Base-by-base conservation (phyloP, 1,140 invertebrate species). In the Helicorthomorpha holstii region DNA sequence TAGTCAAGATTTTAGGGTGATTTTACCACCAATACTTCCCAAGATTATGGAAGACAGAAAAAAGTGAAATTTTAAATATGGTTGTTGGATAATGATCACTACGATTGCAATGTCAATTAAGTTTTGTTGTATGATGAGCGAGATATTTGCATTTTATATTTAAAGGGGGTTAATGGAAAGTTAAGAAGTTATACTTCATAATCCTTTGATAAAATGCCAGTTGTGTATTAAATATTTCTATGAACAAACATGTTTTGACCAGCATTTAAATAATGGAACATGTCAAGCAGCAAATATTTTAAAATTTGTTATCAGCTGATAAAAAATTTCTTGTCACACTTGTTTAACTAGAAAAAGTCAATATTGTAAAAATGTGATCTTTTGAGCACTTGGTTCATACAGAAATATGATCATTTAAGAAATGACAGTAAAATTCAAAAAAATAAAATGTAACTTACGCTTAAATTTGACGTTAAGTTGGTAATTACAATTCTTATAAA, bases 301-400 rank as follows among this genome's bases (percentile, higher is more conserved):
- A 34, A 34, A 34, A 34, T 34, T 34, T 34, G 29, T 34, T 34
- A 34, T 34, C 29, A 34, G 16, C 29, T 34, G 29, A 34, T 7
- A 34, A 16, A 34, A 34, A 34, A 34, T 7, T 34, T 67, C 50
- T 64, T 12, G 44, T 46, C 44, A 21, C 44, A 21, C 4, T 4
- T 46, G 44, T 46, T 46, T 46, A 7, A 46, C 19, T 21, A 46
- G 25, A 25, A 46, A 46, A 19, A 7, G 44, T 46, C 19, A 21
- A 12, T 22, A 21, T 21, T 46, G 44, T 25, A 46, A 46, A 25
- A 46, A 22, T 25, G 44, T 22, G 21, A 19, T 16, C 19, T 46
- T 21, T 46, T 46, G 44, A 25, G 19, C 44, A 46, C 21, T 46
- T 46, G 44, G 4, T 46, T 46, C 44, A 46, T 46, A 21, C 44